phyloP scores from a whole-genome alignment of 2,113 vertebrate genomes.

The Strigops habroptila region DNA sequence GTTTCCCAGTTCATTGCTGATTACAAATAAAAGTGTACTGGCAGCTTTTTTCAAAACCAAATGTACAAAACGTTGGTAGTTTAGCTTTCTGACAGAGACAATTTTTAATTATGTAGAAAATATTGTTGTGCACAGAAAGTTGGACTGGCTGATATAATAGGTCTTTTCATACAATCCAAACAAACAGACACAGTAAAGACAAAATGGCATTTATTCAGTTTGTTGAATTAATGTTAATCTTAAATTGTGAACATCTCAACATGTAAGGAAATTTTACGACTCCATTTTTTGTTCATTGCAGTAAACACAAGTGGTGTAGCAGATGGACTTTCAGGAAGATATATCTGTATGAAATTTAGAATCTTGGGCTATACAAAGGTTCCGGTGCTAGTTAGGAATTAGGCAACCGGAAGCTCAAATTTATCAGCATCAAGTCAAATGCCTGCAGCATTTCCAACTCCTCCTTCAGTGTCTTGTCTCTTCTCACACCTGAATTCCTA shows the following conservation, averaged over 20 bases:
- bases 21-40: not conserved
- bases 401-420: not conserved
- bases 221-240: not conserved
- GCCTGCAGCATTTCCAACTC: not conserved
- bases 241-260: not conserved
- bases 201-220: not conserved
- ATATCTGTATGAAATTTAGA: not conserved
- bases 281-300: not conserved
- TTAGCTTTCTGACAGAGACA: not conserved
- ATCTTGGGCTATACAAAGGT: not conserved
- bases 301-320: not conserved
- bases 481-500: not conserved
- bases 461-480: not conserved
- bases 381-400: not conserved
- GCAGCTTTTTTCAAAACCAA: not conserved
- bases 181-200: not conserved
- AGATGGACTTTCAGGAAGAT: not conserved
- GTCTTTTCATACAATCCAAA: not conserved
- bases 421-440: not conserved
- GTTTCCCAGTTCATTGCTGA: fast-evolving
- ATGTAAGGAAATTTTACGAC: not conserved
- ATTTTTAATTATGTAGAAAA: not conserved
- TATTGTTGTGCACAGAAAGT: not conserved
- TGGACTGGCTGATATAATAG: not conserved
- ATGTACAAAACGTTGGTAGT: not conserved